Conservation (phyloP, 2,888 invertebrate species). For the Drosophila emarginata region DNA sequence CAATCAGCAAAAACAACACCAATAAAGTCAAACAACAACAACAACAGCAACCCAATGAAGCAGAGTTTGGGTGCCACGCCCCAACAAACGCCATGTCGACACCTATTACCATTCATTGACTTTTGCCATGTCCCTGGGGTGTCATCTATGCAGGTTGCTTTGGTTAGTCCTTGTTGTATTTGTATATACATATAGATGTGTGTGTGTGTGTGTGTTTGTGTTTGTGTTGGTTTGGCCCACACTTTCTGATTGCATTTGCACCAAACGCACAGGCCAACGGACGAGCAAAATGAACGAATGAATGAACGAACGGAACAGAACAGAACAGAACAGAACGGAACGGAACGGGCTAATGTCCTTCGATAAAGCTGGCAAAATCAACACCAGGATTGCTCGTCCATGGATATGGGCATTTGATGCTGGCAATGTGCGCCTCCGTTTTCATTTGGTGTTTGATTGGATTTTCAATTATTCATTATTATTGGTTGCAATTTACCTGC, state of each 20-base stretch:
- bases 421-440: slow-evolving; percentile 58
- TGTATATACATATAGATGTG: slow-evolving; percentile 17
- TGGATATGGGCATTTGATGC: slow-evolving; percentile 9
- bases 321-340: slow-evolving; percentile 42
- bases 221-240: slow-evolving; percentile 43
- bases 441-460: slow-evolving; percentile 82
- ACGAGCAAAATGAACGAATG: slow-evolving; percentile 41
- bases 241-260: slow-evolving; percentile 78
- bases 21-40: slow-evolving; percentile 52
- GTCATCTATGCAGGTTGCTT: slow-evolving; percentile 76
- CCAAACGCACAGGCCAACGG: slow-evolving; percentile 32
- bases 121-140: slow-evolving; percentile 76
- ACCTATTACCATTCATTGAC: slow-evolving; percentile 78
- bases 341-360: slow-evolving; percentile 70
- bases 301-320: slow-evolving; percentile 34
- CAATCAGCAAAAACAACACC: slow-evolving; percentile 74
- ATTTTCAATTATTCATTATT: slow-evolving; percentile 83
- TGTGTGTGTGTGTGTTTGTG: slow-evolving; percentile 31
- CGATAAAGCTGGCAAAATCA: slow-evolving; percentile 75
- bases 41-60: slow-evolving; percentile 13
- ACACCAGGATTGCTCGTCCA: slow-evolving; percentile 48
- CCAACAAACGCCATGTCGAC: slow-evolving; percentile 67
- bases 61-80: slow-evolving; percentile 21
- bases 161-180: slow-evolving; percentile 44
- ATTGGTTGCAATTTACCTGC: slow-evolving; percentile 81